Percentiles rank a stretch among this genome's conserved stretches.
Evolutionary conservation across 2,797 vertebrate genomes (phyloP).

Genomic region (Atherinosoma microstoma): DNA sequence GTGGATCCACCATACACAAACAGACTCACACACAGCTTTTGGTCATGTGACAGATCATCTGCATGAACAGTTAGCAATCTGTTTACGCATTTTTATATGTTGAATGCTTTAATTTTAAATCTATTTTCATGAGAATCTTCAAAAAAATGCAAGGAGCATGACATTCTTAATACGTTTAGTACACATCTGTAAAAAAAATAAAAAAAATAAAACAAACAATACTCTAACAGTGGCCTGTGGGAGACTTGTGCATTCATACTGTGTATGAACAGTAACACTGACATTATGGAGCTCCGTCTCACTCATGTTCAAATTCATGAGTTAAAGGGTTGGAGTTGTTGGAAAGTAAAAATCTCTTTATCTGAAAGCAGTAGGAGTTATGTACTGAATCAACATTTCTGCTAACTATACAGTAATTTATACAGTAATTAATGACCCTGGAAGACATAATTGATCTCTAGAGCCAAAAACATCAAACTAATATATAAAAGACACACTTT

Average conservation of each 20-base stretch:
- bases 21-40: too few relatives aligned
- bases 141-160: too few relatives aligned
- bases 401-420: not conserved
- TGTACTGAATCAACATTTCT: not conserved
- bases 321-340: not conserved
- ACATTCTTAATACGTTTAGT: too few relatives aligned
- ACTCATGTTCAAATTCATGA: not conserved
- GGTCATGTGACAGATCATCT: too few relatives aligned
- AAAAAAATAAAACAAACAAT: not conserved
- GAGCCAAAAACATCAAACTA: conserved; percentile 16
- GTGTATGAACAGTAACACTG: not conserved
- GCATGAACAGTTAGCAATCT: too few relatives aligned
- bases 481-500: conserved; percentile 63
- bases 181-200: not conserved
- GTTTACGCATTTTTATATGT: too few relatives aligned
- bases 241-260: not conserved
- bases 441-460: conserved; percentile 2
- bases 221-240: too few relatives aligned
- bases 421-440: not conserved
- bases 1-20: too few relatives aligned
- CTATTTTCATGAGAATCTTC: too few relatives aligned
- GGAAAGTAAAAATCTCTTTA: not conserved
- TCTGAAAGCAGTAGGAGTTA: not conserved
- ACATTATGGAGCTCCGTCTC: not conserved
- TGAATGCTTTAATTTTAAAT: too few relatives aligned